Conservation (phyloP, 2,888 invertebrate species). For the Watsonalla cultraria region DNA sequence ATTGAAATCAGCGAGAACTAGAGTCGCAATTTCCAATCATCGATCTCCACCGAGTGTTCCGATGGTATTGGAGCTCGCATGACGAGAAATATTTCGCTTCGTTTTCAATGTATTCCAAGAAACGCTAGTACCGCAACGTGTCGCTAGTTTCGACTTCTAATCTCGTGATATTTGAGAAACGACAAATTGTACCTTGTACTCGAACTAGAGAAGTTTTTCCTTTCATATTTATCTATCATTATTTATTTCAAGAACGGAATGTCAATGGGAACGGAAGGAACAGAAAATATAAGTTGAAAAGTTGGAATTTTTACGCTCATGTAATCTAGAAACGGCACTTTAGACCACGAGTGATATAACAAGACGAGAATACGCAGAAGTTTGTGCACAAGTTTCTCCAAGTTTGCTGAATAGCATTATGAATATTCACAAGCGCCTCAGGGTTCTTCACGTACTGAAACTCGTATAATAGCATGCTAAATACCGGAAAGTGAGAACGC, state of each 20-base stretch:
- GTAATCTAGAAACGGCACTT: constrained; percentile 27
- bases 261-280: constrained; percentile 25
- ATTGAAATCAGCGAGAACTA: constrained; percentile 37
- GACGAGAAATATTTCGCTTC: constrained; percentile 45
- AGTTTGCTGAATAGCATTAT: constrained; percentile 48
- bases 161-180: constrained; percentile 38
- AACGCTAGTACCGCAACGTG: constrained; percentile 25
- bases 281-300: constrained; percentile 23
- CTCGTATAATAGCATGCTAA: constrained; percentile 50
- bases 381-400: constrained; percentile 38
- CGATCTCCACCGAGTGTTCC: constrained; percentile 42
- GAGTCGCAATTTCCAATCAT: constrained; percentile 53
- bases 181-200: constrained; percentile 20
- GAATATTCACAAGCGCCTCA: constrained; percentile 61
- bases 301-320: constrained; percentile 17
- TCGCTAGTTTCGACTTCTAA: constrained; percentile 21
- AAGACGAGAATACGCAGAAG: constrained; percentile 36
- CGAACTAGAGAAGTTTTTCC: constrained; percentile 26
- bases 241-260: constrained; percentile 5
- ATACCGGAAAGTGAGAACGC: constrained; percentile 24
- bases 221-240: constrained; percentile 15
- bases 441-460: constrained; percentile 48
- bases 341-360: constrained; percentile 30
- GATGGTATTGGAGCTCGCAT: constrained; percentile 39
- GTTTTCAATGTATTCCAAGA: constrained; percentile 23